Evolutionary conservation across 1,140 invertebrate species (phyloP).

Genomic region (Calliphora vicina): DNA sequence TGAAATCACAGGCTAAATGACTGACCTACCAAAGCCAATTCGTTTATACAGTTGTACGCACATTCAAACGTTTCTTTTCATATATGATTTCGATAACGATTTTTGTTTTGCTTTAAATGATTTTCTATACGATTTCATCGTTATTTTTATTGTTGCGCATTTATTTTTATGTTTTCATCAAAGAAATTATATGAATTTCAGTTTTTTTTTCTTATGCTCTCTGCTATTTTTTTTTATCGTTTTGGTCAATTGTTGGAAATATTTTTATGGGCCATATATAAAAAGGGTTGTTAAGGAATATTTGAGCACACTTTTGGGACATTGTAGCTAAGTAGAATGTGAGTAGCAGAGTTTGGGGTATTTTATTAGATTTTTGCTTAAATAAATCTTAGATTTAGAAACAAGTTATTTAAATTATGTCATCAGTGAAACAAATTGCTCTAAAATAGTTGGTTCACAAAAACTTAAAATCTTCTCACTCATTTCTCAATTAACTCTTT

Average conservation of each 20-base stretch:
- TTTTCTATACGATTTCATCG: neutral
- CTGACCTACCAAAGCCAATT: neutral
- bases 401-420: too few relatives aligned
- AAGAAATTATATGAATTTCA: neutral
- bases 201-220: neutral
- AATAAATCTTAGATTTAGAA: too few relatives aligned
- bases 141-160: slow-evolving; percentile 17
- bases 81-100: neutral
- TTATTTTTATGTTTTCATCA: slow-evolving; percentile 9
- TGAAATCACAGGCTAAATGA: slow-evolving; percentile 59
- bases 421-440: too few relatives aligned
- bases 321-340: too few relatives aligned
- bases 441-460: too few relatives aligned
- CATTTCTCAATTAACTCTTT: too few relatives aligned
- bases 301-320: neutral
- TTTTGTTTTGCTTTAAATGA: slow-evolving; percentile 30
- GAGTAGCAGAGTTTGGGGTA: too few relatives aligned
- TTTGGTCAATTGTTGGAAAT: neutral
- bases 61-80: neutral
- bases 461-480: too few relatives aligned
- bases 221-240: neutral
- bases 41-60: too few relatives aligned
- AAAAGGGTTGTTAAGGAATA: neutral
- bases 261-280: neutral
- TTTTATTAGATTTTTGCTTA: too few relatives aligned